A percentile compares a stretch with the other conserved stretches of the same genome.
phyloP scores from a whole-genome alignment of 2,797 vertebrate genomes.

The Cryptoprocta ferox region DNA sequence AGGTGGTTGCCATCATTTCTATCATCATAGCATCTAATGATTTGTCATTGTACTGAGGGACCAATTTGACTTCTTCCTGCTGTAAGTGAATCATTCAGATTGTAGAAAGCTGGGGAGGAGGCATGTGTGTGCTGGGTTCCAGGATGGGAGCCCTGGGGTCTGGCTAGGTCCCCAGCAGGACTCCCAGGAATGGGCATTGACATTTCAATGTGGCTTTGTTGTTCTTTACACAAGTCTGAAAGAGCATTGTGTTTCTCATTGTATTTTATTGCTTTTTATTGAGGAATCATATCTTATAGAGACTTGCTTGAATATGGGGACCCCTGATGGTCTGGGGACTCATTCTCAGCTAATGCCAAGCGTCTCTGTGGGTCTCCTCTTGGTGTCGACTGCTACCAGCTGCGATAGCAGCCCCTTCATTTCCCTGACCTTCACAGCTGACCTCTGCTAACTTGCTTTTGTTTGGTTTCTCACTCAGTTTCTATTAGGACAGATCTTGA shows the following conservation, averaged over 20 bases:
- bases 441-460: neutral
- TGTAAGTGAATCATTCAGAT: neutral
- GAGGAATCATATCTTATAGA: slow-evolving; percentile 29
- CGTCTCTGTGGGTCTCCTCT: neutral
- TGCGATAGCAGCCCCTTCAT: neutral
- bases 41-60: neutral
- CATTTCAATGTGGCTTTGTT: slow-evolving; percentile 66
- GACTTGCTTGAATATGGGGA: slow-evolving; percentile 25
- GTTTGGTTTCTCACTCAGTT: slow-evolving; percentile 11
- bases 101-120: neutral
- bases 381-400: fast-evolving
- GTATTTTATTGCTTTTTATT: slow-evolving; percentile 47
- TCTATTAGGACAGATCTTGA: slow-evolving; percentile 52
- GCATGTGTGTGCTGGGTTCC: neutral
- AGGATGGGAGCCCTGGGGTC: neutral
- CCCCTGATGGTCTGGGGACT: neutral
- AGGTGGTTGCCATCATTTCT: neutral
- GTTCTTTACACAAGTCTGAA: neutral
- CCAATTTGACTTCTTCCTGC: neutral
- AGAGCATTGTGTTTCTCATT: slow-evolving; percentile 31
- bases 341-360: slow-evolving; percentile 54
- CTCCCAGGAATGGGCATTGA: neutral
- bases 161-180: neutral
- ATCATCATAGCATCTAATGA: neutral
- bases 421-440: neutral